Percentiles rank a stretch among this genome's conserved stretches.
These are phyloP conservation scores for Griposia aprilina DNA, from an alignment of 2,888 invertebrate genomes.

Conservation along the genomic window DNA sequence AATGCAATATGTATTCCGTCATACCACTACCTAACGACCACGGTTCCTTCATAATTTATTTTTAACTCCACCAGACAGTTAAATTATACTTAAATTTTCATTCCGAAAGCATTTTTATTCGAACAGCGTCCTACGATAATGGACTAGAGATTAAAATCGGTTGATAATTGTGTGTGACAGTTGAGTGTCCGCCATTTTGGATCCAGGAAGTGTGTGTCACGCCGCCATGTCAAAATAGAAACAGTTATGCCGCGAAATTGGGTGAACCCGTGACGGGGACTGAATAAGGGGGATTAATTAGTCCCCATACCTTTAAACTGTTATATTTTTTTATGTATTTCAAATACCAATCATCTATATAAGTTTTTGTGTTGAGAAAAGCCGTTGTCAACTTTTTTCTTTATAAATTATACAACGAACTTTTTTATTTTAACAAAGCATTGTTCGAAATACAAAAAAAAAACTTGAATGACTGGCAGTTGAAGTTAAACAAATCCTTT, in stretches of 20 bases:
- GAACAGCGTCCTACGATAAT: conserved; percentile 66
- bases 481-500: conserved; percentile 37
- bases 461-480: conserved; percentile 51
- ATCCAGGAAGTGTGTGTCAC: conserved; percentile 83
- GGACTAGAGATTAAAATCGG: conserved; percentile 71
- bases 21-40: conserved; percentile 39
- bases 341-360: conserved; percentile 16
- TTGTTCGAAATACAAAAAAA: conserved; percentile 47
- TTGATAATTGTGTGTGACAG: conserved; percentile 72
- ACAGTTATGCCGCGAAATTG: conserved; percentile 82
- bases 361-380: conserved; percentile 26
- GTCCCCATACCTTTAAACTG: conserved; percentile 40
- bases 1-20: conserved; percentile 56
- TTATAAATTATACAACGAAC: conserved; percentile 3
- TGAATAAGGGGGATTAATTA: conserved; percentile 68
- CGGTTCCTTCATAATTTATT: conserved; percentile 60
- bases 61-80: conserved; percentile 66
- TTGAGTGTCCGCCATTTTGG: conserved; percentile 76
- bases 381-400: conserved; percentile 16
- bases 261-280: conserved; percentile 74
- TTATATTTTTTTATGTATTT: conserved; percentile 31
- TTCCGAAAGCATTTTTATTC: conserved; percentile 62
- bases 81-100: conserved; percentile 68
- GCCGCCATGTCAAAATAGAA: conserved; percentile 83
- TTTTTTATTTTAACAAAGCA: conserved; percentile 27